These are phyloP conservation scores for Aptenodytes forsteri DNA, from an alignment of 2,113 vertebrate genomes.

Conservation along the genomic window DNA sequence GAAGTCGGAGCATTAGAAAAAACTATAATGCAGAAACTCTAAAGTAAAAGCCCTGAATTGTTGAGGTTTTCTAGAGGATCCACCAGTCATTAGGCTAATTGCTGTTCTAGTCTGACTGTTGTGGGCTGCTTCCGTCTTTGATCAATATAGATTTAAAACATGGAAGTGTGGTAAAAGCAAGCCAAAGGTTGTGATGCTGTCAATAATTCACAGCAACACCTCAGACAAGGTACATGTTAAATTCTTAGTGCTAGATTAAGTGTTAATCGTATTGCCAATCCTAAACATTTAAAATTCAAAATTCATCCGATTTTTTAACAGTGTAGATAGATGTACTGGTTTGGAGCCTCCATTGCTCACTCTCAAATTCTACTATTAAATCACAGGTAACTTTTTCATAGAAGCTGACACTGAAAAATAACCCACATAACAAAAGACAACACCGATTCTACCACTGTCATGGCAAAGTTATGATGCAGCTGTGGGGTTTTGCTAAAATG, in stretches of 20 bases:
- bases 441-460: fast-evolving
- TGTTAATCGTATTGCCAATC: not conserved
- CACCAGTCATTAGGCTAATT: too few species aligned
- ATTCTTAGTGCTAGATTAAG: not conserved
- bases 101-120: not conserved
- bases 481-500: not conserved
- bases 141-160: not conserved
- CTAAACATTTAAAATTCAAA: not conserved
- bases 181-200: not conserved
- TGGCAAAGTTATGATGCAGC: not conserved
- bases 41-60: not conserved
- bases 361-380: not conserved
- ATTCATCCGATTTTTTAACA: not conserved
- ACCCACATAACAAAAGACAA: not conserved
- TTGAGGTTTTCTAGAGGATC: not conserved
- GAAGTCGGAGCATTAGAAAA: not conserved
- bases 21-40: not conserved
- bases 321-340: not conserved
- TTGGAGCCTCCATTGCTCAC: not conserved
- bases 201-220: not conserved
- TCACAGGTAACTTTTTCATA: not conserved
- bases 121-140: not conserved
- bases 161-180: not conserved
- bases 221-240: not conserved
- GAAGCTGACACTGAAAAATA: not conserved